phyloP scores from a whole-genome alignment of 2,797 vertebrate species.

The Chelonia mydas region DNA sequence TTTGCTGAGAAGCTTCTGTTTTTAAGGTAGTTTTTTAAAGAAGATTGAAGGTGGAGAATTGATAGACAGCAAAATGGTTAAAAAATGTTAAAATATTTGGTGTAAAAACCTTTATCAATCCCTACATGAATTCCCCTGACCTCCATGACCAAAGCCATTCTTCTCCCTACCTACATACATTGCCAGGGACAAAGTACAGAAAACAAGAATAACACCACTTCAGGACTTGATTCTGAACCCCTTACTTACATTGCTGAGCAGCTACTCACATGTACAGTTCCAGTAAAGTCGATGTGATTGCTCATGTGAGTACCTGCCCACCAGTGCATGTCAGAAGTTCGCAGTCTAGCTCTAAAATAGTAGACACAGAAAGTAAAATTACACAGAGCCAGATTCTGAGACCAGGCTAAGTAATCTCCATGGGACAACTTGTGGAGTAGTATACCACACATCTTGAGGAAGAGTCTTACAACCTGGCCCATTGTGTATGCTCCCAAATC shows the following conservation, averaged over 20 bases:
- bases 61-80: fast-evolving
- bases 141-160: background rate
- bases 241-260: background rate
- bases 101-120: background rate
- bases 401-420: background rate
- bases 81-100: background rate
- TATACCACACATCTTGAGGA: background rate
- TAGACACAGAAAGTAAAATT: background rate
- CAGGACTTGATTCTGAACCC: background rate
- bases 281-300: background rate
- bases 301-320: background rate
- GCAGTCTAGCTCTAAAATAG: background rate
- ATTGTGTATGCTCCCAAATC: background rate
- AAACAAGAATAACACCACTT: background rate
- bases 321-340: background rate
- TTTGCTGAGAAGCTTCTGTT: background rate
- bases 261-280: background rate
- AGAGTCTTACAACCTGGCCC: background rate
- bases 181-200: background rate
- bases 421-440: background rate
- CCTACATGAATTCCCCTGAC: background rate
- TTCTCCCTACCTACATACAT: background rate
- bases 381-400: background rate
- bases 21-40: background rate
- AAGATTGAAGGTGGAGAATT: background rate